Base-by-base conservation (phyloP, 2,113 vertebrate genomes). In the Bubo bubo region DNA sequence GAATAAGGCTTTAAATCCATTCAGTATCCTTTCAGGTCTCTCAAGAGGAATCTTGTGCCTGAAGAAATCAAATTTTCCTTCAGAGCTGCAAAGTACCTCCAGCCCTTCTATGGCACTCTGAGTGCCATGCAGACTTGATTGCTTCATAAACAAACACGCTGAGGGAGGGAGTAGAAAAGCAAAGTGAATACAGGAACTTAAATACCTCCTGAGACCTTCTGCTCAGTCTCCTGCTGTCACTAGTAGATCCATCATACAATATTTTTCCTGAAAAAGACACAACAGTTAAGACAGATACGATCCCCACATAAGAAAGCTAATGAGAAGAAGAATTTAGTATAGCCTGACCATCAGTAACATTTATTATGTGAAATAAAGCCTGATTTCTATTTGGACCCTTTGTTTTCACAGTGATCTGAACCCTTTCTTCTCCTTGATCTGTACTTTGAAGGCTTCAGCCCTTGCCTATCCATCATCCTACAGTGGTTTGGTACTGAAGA, bases 1-100 rank as follows among this genome's bases (percentile, higher is more conserved):
- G 19, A 92, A 66, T 50, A 91, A 88, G 35, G 76, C 1, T 9
- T 94, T 56, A 68, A 86, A 49, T 34, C 21, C 34, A 80, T 83
- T 53, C 50, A 80, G 22, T 62, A 53, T 26, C 26, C 63, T 88
- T 88, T 50, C 22, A 83, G 58, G 19, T 5, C 9, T 86, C 64
- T 77, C 86, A 84, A 73, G 88, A 80, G 32, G 8, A 11, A 66
- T 58, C 30, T 19, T 64, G 24, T 89, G 20, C 59, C 50, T 71
- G 72, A 77, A 93, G 52, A 96, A 86, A 86, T 77, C 27, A 66
- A 76, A 30, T 84, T 91, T 86, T 91, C 59, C 58, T 74, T 77
- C 63, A 86, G 50, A 93, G 90, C 8, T 22, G 8, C 22, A 62
- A 80, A 86, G 47, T 32, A 67, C 41, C 41, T 91, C 37, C 14